Evolutionary conservation across 2,113 vertebrate genomes (phyloP).

Genomic region (Plestiodon gilberti): DNA sequence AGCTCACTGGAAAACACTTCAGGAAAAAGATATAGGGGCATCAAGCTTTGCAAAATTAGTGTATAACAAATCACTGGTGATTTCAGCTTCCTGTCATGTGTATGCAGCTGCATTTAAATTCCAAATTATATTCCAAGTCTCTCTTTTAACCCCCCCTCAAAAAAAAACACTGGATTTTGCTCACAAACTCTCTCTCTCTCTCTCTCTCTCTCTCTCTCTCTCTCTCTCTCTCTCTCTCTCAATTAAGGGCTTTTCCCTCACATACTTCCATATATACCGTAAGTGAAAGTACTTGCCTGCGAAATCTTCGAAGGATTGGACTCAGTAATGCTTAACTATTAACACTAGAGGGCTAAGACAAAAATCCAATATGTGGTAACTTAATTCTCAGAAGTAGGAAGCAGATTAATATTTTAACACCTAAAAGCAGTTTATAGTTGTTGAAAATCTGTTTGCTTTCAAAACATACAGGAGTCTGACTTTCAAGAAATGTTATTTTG

Average conservation of each 20-base stretch:
- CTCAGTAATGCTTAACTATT: constrained; percentile 5
- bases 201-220: no score
- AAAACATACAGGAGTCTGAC: background rate
- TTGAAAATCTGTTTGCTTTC: background rate
- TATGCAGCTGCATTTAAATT: constrained; percentile 4
- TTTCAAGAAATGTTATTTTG: background rate
- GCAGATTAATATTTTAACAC: background rate
- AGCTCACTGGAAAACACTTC: constrained; percentile 28
- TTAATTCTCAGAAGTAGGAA: background rate
- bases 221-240: background rate
- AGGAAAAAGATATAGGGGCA: constrained; percentile 15
- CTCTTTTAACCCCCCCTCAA: no score
- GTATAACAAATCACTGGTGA: constrained; percentile 9
- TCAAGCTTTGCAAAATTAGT: constrained; percentile 13
- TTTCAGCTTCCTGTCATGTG: background rate
- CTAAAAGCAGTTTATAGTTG: background rate
- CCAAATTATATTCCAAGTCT: background rate
- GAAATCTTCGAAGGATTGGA: background rate
- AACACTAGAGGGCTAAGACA: constrained; percentile 15
- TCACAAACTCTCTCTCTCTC: background rate
- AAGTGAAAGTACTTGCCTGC: background rate
- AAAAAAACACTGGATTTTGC: background rate
- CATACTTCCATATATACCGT: background rate
- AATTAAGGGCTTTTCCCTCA: background rate
- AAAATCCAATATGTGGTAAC: background rate